Evolutionary conservation across 1,140 invertebrate species (phyloP).

Genomic region (Nasonia vitripennis): DNA sequence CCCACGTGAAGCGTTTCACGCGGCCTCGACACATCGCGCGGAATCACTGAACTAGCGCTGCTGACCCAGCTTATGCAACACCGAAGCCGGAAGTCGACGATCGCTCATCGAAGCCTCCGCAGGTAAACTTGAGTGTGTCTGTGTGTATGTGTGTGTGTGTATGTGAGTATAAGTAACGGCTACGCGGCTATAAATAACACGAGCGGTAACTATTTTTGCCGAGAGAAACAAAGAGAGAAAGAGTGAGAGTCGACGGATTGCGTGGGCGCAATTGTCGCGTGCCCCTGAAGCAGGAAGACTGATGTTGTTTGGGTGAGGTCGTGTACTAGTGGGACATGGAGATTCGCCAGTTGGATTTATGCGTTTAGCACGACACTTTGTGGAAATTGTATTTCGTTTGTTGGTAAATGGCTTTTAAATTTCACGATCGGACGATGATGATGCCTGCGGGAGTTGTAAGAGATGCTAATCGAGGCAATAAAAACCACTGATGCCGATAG

Average conservation of each 20-base stretch:
- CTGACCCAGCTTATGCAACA: neutral
- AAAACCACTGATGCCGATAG: too few species aligned
- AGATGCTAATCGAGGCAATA: too few species aligned
- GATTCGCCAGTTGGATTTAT: neutral
- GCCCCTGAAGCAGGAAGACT: neutral
- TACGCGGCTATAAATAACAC: slow-evolving; percentile 5
- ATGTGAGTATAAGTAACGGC: neutral
- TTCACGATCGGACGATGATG: too few species aligned
- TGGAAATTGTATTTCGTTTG: neutral
- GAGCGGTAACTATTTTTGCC: neutral
- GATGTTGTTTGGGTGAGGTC: neutral
- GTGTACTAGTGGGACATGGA: neutral
- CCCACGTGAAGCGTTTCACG: too few species aligned
- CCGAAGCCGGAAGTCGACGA: neutral
- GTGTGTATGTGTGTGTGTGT: neutral
- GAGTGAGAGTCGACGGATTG: neutral
- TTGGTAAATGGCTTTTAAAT: too few species aligned
- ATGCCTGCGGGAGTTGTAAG: too few species aligned
- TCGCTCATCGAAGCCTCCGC: slow-evolving; percentile 33
- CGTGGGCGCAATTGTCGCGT: neutral
- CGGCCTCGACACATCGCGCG: neutral
- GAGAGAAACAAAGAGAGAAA: neutral
- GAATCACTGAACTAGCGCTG: neutral
- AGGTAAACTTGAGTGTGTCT: slow-evolving; percentile 22
- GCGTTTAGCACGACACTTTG: neutral